A percentile compares a stretch with the other conserved stretches of the same genome.
phyloP scores from a whole-genome alignment of 2,888 invertebrate species.

The Conops quadrifasciatus region DNA sequence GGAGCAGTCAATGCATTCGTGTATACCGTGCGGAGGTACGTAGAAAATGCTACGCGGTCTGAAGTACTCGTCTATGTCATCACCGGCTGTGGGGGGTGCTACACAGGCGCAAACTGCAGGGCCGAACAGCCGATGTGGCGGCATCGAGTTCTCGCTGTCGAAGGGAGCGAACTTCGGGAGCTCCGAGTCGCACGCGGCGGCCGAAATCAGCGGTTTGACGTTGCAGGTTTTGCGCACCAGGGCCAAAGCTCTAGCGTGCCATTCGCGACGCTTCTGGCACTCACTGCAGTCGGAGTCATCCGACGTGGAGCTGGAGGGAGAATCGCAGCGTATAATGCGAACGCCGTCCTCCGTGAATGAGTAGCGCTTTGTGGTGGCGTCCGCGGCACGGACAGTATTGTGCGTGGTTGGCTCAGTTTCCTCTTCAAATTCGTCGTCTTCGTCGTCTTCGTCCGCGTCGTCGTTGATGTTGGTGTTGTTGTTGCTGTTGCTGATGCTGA shows the following conservation, averaged over 20 bases:
- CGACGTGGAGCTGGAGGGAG: slow-evolving; percentile 64
- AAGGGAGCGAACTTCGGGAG: slow-evolving; percentile 46
- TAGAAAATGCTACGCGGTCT: slow-evolving; percentile 75
- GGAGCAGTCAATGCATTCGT: slow-evolving; percentile 67
- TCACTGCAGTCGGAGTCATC: slow-evolving; percentile 66
- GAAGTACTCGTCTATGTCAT: slow-evolving; percentile 73
- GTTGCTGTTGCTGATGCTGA: slow-evolving; percentile 12
- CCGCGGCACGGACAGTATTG: slow-evolving; percentile 38
- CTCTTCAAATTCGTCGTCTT: slow-evolving; percentile 37
- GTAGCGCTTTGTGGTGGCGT: slow-evolving; percentile 70
- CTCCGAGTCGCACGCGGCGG: slow-evolving; percentile 46
- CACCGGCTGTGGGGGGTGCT: slow-evolving; percentile 68
- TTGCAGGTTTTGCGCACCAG: slow-evolving; percentile 64
- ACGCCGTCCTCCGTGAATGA: slow-evolving; percentile 78
- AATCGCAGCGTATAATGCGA: slow-evolving; percentile 64
- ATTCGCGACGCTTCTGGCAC: slow-evolving; percentile 65
- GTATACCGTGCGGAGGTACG: slow-evolving; percentile 73
- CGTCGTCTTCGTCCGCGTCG: slow-evolving; percentile 42
- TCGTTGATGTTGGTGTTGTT: slow-evolving; percentile 43
- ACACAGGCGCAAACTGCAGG: slow-evolving; percentile 79
- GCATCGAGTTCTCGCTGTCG: slow-evolving; percentile 68
- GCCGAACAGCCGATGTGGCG: slow-evolving; percentile 73
- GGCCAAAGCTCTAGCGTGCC: slow-evolving; percentile 64
- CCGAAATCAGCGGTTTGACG: slow-evolving; percentile 54
- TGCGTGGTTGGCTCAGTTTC: slow-evolving; percentile 41